Evolutionary conservation across 92 coral and sea anemone species (phyloP).

Genomic region (Phenganax stokvisi): DNA sequence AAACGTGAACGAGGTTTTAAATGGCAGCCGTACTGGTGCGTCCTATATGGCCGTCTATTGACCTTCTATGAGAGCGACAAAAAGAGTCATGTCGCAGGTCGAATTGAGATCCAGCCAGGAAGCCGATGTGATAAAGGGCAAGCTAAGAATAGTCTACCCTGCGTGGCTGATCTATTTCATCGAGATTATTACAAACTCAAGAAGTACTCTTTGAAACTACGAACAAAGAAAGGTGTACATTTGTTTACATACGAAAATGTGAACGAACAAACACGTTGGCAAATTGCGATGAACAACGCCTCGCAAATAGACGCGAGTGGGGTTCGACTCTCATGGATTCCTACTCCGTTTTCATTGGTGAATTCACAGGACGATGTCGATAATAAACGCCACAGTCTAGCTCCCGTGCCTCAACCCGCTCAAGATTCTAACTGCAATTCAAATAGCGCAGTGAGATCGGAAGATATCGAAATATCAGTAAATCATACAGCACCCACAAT

Average conservation of each 20-base stretch:
- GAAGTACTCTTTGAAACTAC: slow-evolving; percentile 24
- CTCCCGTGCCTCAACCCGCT: not conserved
- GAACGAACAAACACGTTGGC: slow-evolving; percentile 36
- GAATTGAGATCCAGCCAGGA: slow-evolving; percentile 35
- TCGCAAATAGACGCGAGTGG: slow-evolving; percentile 37
- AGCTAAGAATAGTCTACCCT: not conserved
- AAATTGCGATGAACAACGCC: slow-evolving; percentile 39
- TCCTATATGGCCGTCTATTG: slow-evolving; percentile 28
- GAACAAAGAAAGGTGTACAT: slow-evolving; percentile 23
- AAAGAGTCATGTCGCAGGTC: slow-evolving; percentile 18
- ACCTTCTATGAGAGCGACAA: slow-evolving; percentile 24
- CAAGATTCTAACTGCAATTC: not conserved
- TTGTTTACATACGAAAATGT: slow-evolving; percentile 33
- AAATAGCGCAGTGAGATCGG: not conserved
- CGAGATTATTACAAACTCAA: slow-evolving; percentile 7
- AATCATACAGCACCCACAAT: not conserved
- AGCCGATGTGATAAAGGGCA: slow-evolving; percentile 34
- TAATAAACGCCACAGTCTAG: not conserved
- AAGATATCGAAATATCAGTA: slow-evolving; percentile 3
- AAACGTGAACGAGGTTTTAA: slow-evolving; percentile 23
- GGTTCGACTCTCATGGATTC: slow-evolving; percentile 34
- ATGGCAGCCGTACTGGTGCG: slow-evolving; percentile 37
- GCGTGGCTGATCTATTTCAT: slow-evolving; percentile 23
- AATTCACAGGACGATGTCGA: slow-evolving; percentile 7
- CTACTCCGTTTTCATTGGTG: slow-evolving; percentile 33